Evolutionary conservation across 2,113 vertebrate species (phyloP).

Genomic region (Agelaius tricolor): DNA sequence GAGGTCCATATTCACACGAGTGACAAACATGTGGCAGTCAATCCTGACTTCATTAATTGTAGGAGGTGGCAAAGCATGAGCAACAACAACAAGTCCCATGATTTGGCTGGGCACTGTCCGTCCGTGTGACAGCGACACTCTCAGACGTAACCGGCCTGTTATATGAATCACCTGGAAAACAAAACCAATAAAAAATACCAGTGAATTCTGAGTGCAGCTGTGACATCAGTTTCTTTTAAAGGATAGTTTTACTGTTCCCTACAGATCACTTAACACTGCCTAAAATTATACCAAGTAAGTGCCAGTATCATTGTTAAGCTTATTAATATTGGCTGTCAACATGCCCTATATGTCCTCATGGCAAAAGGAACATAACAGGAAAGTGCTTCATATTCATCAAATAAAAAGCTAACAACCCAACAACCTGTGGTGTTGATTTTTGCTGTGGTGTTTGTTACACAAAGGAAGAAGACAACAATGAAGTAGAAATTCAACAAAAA

Average conservation of each 20-base stretch:
- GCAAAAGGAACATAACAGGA: constrained; percentile 36
- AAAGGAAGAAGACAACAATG: not conserved
- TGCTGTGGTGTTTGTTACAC: not conserved
- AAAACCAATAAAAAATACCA: constrained; percentile 57
- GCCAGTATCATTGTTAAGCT: constrained; percentile 17
- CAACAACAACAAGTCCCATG: constrained; percentile 97
- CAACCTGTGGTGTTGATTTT: not conserved
- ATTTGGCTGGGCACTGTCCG: constrained; percentile 93
- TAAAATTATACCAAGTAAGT: constrained; percentile 34
- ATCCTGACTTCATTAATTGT: constrained; percentile 99
- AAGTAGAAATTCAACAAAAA: not conserved
- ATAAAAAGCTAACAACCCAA: not conserved
- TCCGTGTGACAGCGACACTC: constrained; percentile 91
- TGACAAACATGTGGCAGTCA: constrained; percentile 99
- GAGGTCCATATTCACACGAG: constrained; percentile 99
- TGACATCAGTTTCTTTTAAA: constrained; percentile 35
- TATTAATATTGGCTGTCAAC: constrained; percentile 46
- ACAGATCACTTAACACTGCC: not conserved
- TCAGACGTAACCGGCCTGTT: constrained; percentile 92
- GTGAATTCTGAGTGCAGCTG: constrained; percentile 42
- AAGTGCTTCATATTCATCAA: constrained; percentile 40
- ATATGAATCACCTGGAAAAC: constrained; percentile 93
- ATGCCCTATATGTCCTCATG: constrained; percentile 15
- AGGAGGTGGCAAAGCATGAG: constrained; percentile 94
- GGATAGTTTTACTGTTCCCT: constrained; percentile 1